Base-by-base conservation (phyloP, 2,113 vertebrate genomes). In the Oreochromis niloticus region DNA sequence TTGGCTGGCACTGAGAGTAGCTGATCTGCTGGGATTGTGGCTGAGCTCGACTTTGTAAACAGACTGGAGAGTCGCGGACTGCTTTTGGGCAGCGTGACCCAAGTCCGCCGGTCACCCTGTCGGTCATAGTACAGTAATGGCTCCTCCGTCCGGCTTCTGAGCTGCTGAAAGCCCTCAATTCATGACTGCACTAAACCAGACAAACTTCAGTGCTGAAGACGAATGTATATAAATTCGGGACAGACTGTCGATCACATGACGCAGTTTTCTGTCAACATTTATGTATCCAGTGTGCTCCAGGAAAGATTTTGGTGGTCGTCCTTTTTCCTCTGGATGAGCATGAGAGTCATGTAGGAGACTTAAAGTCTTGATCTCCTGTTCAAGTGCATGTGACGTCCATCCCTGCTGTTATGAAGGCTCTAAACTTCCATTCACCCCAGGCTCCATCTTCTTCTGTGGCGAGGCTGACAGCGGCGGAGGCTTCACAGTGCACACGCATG, bases 401-500 rank as follows among this genome's bases (percentile, higher is more conserved):
- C 52, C 56, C 66, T 79, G 8, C 4, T 8, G 30, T 85, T 79
- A 93, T 3, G 52, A 75, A 27, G 71, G 89, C 91, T 94, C 95
- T 90, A 63, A 52, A 13, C 95, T 95, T 52, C 94, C 95, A 50
- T 92, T 95, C 52, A 93, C 93, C 24, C 87, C 93, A 93, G 96
- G 7, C 85, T 92, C 91, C 92, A 8, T 96, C 94, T 95, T 97
- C 89, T 93, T 97, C 66, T 97, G 97, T 4, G 95, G 94, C 27
- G 73, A 24, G 4, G n/a, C 39, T 1, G 82, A 54, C 6, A 32
- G 43, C 0, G 56, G 30, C 19, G 92, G 94, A 0, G 97, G 96
- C 87, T 95, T 97, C 46, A 99, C 93, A 0, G 94, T 92, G 2
- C 98, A 99, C 50, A 98, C 97, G 0, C 98, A 99, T 0, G 98